A percentile compares a stretch with the other conserved stretches of the same genome.
These are phyloP conservation scores for Lepeophtheirus nordmannii DNA, from an alignment of 2,888 invertebrate genomes.

Conservation along the genomic window DNA sequence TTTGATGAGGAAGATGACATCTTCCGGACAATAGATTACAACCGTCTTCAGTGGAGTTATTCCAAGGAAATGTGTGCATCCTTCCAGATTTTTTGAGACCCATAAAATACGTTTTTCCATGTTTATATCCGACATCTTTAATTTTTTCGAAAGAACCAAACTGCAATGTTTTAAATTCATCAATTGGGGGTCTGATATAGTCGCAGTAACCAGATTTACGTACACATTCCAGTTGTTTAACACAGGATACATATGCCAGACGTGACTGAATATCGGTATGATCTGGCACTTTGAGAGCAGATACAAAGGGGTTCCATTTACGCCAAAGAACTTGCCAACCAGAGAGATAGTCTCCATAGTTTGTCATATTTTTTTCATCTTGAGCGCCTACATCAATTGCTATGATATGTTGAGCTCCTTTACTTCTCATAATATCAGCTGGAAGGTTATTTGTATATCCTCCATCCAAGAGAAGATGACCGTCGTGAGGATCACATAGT, in stretches of 20 bases:
- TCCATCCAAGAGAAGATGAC: conserved; percentile 97
- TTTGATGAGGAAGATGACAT: too few species aligned
- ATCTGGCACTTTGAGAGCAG: conserved; percentile 81
- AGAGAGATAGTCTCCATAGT: conserved; percentile 92
- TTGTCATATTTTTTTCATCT: conserved; percentile 87
- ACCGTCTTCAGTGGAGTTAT: too few species aligned
- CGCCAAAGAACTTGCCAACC: conserved; percentile 43
- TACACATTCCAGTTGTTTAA: conserved; percentile 88
- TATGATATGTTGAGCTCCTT: conserved; percentile 85
- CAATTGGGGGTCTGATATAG: conserved; percentile 95
- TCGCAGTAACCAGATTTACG: conserved; percentile 93
- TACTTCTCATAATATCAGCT: conserved; percentile 91
- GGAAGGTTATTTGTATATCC: conserved; percentile 99
- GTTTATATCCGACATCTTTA: conserved; percentile 78
- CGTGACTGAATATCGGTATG: conserved; percentile 95
- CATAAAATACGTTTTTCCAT: conserved; percentile 68
- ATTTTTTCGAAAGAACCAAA: conserved; percentile 96
- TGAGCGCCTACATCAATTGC: conserved; percentile 97
- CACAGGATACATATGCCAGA: conserved; percentile 94
- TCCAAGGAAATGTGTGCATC: conserved; percentile 31
- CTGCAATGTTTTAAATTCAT: conserved; percentile 87
- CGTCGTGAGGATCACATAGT: conserved; percentile 94
- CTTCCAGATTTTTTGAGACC: conserved; percentile 63
- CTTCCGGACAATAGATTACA: too few species aligned
- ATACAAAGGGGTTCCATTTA: conserved; percentile 78